Conservation (phyloP, 2,113 vertebrate genomes). For the Capreolus pygargus region DNA sequence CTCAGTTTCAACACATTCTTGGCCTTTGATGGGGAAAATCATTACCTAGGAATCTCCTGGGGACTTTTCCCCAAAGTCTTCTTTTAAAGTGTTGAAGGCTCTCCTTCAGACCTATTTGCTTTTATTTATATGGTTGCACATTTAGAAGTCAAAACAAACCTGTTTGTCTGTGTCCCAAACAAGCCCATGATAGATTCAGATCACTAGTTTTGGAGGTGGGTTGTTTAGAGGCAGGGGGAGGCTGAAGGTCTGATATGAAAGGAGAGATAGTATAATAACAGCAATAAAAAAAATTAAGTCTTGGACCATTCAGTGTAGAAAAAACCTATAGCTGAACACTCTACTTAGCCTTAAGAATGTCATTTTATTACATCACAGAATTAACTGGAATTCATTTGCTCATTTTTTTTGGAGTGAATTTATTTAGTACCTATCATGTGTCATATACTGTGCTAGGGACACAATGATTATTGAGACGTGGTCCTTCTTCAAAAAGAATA, state of each 20-base stretch:
- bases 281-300: background rate
- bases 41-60: background rate
- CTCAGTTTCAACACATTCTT: background rate
- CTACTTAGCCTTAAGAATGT: background rate
- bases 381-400: slow-evolving; percentile 22
- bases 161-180: background rate
- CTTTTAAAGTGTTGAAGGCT: background rate
- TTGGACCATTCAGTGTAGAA: background rate
- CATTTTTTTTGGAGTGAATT: background rate
- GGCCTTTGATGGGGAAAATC: background rate
- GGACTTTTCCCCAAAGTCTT: background rate
- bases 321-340: background rate
- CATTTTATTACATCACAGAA: slow-evolving; percentile 22
- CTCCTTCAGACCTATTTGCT: background rate
- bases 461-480: background rate
- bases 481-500: background rate
- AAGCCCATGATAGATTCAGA: background rate
- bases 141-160: slow-evolving; percentile 7
- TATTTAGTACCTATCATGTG: background rate
- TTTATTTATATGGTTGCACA: background rate
- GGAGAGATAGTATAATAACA: slow-evolving; percentile 30
- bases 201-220: background rate
- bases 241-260: background rate
- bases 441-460: background rate
- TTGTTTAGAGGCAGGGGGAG: background rate